These are phyloP conservation scores for Gnathonemus longibarbis DNA, from an alignment of 2,113 vertebrate genomes.

Conservation along the genomic window DNA sequence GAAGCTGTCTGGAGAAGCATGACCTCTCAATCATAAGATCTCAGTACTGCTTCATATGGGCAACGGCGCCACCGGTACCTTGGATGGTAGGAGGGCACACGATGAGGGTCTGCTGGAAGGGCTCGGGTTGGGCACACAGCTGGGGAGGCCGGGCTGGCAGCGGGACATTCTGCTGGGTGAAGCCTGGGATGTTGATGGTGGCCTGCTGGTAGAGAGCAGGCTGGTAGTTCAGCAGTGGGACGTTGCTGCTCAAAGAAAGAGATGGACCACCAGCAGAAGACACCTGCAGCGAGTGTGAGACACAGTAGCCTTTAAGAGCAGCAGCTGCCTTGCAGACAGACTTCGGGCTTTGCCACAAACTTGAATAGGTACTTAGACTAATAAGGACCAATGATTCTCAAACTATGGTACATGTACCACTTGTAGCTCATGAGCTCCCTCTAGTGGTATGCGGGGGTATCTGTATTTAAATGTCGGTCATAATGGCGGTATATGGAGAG, in stretches of 20 bases:
- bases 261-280: constrained; percentile 80
- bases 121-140: constrained; percentile 87
- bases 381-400: neutral
- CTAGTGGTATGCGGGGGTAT: neutral
- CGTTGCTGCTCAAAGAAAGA: constrained; percentile 84
- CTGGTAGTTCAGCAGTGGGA: constrained; percentile 88
- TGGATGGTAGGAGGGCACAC: constrained; percentile 95
- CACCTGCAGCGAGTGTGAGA: constrained; percentile 46
- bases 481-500: neutral
- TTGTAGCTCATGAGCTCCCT: neutral
- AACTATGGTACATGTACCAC: neutral
- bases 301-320: neutral
- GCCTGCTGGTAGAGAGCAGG: constrained; percentile 90
- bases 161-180: constrained; percentile 84
- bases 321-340: neutral
- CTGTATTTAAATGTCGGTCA: neutral
- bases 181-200: constrained; percentile 85
- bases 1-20: neutral
- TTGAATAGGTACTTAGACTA: neutral
- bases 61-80: constrained; percentile 56
- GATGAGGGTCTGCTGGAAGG: constrained; percentile 96
- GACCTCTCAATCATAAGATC: neutral
- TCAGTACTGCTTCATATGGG: neutral
- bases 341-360: neutral
- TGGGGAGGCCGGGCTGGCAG: constrained; percentile 84